Evolutionary conservation across 2,113 vertebrate genomes (phyloP).

Genomic region (Atrichornis clamosus): DNA sequence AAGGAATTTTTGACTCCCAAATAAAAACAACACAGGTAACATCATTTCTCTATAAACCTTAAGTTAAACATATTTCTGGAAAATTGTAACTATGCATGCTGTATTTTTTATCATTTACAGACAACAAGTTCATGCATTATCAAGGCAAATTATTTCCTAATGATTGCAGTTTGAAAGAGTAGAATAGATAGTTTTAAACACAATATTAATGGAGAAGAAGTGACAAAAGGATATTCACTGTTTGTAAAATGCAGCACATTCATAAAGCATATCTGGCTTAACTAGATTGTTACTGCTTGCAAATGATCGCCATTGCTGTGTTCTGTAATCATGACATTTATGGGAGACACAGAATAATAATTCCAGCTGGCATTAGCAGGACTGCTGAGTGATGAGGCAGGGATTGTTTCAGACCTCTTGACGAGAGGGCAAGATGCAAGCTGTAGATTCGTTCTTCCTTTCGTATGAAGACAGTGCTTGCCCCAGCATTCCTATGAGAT

Average conservation of each 20-base stretch:
- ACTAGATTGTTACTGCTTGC: not conserved
- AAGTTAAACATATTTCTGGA: not conserved
- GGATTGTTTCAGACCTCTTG: not conserved
- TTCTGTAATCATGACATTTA: not conserved
- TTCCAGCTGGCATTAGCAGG: not conserved
- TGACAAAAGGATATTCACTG: not conserved
- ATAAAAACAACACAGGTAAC: not conserved
- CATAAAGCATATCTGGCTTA: not conserved
- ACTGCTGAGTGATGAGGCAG: not conserved
- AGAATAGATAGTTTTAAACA: not conserved
- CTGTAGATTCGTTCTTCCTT: not conserved
- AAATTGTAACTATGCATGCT: not conserved
- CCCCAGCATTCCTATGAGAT: not conserved
- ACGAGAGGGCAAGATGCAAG: not conserved
- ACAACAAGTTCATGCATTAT: not conserved
- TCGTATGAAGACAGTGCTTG: not conserved
- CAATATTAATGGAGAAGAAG: not conserved
- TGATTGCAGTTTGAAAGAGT: not conserved
- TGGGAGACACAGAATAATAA: not conserved
- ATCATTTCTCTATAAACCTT: not conserved
- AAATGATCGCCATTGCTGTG: not conserved
- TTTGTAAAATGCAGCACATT: not conserved
- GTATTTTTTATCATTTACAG: not conserved
- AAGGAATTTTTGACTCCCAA: constrained; percentile 29
- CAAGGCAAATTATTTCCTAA: not conserved